A percentile compares a stretch with the other conserved stretches of the same genome.
These are phyloP conservation scores for Ectropis grisescens DNA, from an alignment of 1,140 invertebrate genomes.

Conservation along the genomic window DNA sequence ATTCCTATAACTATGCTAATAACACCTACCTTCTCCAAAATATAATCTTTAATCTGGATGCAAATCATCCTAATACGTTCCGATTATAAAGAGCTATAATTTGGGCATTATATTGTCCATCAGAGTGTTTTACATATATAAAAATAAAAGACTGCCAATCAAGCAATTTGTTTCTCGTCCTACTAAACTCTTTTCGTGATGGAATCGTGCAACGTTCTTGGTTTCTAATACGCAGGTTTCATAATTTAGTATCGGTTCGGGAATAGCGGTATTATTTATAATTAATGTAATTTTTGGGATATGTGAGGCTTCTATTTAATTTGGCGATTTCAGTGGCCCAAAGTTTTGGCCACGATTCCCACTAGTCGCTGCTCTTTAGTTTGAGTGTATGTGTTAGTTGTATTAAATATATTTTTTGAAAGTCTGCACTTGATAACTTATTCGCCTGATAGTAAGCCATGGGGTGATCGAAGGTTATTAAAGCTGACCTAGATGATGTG, in stretches of 20 bases:
- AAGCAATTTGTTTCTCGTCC: conserved; percentile 59
- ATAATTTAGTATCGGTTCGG: conserved; percentile 19
- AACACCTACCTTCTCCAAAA: conserved; percentile 55
- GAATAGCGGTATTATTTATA: conserved; percentile 8
- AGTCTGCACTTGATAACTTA: conserved; percentile 32
- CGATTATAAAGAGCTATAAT: conserved; percentile 64
- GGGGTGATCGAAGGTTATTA: no score
- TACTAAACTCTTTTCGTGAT: conserved; percentile 49
- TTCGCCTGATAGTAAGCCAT: no score
- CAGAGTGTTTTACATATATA: conserved; percentile 63
- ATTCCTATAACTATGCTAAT: conserved; percentile 66
- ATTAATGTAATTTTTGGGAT: no score
- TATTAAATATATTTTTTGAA: conserved; percentile 2
- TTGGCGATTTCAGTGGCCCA: no score
- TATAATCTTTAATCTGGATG: conserved; percentile 68
- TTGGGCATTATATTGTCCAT: conserved; percentile 66
- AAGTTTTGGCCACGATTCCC: no score
- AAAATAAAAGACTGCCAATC: conserved; percentile 59
- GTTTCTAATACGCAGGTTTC: conserved; percentile 21
- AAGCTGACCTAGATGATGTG: no score
- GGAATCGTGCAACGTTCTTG: conserved; percentile 32
- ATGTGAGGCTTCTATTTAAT: conserved; percentile 6
- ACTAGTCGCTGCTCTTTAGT: no score
- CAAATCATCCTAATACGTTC: conserved; percentile 66
- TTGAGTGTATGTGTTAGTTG: not conserved